Conservation (phyloP, 2,797 vertebrate species). For the Macroramphosus scolopax region DNA sequence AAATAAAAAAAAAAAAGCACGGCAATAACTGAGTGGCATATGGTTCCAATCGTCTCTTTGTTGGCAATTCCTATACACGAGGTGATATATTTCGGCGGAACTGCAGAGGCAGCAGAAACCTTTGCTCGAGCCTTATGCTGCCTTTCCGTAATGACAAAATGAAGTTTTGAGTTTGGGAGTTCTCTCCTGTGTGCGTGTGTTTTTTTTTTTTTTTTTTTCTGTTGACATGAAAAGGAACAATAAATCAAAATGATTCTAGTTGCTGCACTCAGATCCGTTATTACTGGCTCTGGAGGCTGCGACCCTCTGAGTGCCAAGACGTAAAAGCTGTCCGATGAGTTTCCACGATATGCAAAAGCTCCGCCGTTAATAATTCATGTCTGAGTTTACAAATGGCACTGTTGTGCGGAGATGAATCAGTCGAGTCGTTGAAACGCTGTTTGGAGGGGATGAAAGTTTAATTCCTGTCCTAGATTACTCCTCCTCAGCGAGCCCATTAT, state of each 20-base stretch:
- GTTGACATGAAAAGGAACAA: constrained; percentile 3
- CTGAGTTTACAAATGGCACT: constrained; percentile 78
- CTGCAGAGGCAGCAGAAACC: constrained; percentile 72
- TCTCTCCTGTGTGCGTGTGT: constrained; percentile 30
- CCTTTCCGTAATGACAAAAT: constrained; percentile 64
- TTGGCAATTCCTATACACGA: constrained; percentile 70
- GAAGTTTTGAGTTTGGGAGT: constrained; percentile 55
- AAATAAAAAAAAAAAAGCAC: constrained; percentile 19
- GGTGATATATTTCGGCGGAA: constrained; percentile 70
- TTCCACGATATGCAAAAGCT: constrained; percentile 70
- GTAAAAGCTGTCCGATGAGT: constrained; percentile 63
- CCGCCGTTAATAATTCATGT: constrained; percentile 75
- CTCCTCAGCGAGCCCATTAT: constrained; percentile 71
- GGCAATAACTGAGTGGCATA: constrained; percentile 73
- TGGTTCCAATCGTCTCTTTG: constrained; percentile 68
- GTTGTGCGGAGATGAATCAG: constrained; percentile 70
- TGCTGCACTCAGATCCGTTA: constrained; percentile 31
- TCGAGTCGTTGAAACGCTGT: constrained; percentile 71
- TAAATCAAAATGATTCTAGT: too few relatives aligned
- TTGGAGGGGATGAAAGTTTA: constrained; percentile 80
- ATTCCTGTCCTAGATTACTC: constrained; percentile 80
- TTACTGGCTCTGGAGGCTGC: constrained; percentile 35
- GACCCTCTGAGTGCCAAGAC: constrained; percentile 52
- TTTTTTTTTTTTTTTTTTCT: constrained; percentile 30
- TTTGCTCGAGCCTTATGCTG: constrained; percentile 64